Evolutionary conservation across 2,888 invertebrate species (phyloP), one percentile per base, ranked within the genome.

Genomic region (Parasteatoda lunata): DNA sequence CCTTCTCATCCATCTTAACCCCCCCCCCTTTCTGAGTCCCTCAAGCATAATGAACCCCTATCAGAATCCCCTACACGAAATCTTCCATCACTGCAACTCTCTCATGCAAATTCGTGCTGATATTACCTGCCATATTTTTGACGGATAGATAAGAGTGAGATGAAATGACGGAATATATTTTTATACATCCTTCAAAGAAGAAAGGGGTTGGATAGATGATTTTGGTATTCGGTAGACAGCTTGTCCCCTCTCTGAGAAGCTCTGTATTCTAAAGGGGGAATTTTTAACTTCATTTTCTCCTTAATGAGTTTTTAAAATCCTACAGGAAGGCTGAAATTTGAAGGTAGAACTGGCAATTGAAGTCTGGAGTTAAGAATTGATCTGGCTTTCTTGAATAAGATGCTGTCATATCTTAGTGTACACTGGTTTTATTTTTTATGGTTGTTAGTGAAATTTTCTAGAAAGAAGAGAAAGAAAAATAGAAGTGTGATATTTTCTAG

Each of bases 231-330:
- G 70, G 70, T 65, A 49, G 59, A 77, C 75, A 75, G 81, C 75
- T 82, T 82, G 75, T 66, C 7, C 9, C 13, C 49, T 47, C 71
- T 77, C n/a, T n/a, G n/a, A n/a, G n/a, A n/a, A n/a, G n/a, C n/a
- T n/a, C 65, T 77, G 71, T 77, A 77, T 84, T 71, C 83, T 54
- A 66, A 75, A 30, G 69, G 9, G 77, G 77, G 64, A 65, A 72
- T 54, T 72, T 84, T 77, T 72, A 84, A 84, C 77, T 77, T 77
- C 77, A 77, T 77, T 77, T 75, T 84, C 59, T 30, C 66, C 73
- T 73, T 84, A 84, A 84, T 84, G 83, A 83, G 83, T 77, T 77
- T 84, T 84, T 84, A 77, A 84, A 83, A 84, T 84, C 83, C 83
- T 77, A 65, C 30, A n/a, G 47, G 47, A 51, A n/a, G 49, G 68